Evolutionary conservation across 2,113 vertebrate genomes (phyloP).

Genomic region (Procapra przewalskii): DNA sequence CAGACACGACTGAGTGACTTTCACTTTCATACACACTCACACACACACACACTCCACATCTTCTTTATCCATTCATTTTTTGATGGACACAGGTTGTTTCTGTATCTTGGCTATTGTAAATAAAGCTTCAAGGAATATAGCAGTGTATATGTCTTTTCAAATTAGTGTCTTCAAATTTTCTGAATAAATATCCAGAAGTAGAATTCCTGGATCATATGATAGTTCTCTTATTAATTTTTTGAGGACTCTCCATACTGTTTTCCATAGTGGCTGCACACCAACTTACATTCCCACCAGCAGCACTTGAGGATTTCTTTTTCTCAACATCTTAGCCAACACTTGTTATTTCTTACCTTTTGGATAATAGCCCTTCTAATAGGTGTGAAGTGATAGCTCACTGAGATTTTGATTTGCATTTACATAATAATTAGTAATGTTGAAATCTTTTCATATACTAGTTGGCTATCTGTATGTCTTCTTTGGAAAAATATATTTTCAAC

Average conservation of each 20-base stretch:
- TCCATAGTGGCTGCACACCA: neutral
- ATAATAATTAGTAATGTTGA: neutral
- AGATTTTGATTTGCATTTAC: neutral
- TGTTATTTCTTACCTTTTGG: neutral
- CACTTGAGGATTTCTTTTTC: neutral
- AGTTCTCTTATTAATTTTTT: neutral
- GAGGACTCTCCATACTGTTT: neutral
- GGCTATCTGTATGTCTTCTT: neutral
- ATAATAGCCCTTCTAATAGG: neutral
- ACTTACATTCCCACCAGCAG: neutral
- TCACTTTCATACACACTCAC: neutral
- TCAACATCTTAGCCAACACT: no score
- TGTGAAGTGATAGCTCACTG: neutral
- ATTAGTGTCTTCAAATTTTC: neutral
- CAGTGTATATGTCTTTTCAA: neutral
- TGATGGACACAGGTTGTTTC: neutral
- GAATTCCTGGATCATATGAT: neutral
- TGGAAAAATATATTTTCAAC: neutral
- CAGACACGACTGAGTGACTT: neutral
- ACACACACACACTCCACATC: neutral
- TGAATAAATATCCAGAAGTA: neutral
- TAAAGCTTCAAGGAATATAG: neutral
- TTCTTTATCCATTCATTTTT: neutral
- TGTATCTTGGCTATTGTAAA: neutral
- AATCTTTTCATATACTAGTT: neutral